A percentile compares a stretch with the other conserved stretches of the same genome.
These are phyloP conservation scores for Rhea pennata DNA, from an alignment of 2,113 vertebrate species.

Conservation along the genomic window DNA sequence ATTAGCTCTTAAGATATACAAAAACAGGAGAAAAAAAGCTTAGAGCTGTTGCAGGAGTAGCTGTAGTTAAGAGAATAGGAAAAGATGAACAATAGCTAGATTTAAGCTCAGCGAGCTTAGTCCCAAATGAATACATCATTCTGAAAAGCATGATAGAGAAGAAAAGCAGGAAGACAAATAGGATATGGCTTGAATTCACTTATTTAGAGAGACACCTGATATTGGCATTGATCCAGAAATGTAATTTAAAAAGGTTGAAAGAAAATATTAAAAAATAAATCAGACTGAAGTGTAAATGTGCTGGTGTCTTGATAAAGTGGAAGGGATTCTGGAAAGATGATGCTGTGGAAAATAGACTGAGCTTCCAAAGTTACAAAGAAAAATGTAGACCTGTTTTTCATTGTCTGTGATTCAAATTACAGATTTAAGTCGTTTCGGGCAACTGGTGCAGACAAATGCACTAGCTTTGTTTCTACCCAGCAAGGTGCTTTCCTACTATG, in stretches of 20 bases:
- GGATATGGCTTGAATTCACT: background rate
- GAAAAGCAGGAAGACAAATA: background rate
- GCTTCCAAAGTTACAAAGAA: background rate
- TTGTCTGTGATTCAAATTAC: background rate
- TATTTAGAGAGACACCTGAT: background rate
- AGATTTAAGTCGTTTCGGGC: background rate
- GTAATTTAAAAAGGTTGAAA: background rate
- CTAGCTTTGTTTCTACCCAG: background rate
- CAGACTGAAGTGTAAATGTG: background rate
- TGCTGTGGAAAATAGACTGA: background rate
- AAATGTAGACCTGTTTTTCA: background rate
- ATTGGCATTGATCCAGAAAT: background rate
- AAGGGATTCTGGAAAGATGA: background rate
- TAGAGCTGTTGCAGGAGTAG: background rate
- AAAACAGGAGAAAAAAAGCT: background rate
- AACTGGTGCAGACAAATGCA: background rate
- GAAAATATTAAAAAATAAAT: slow-evolving; percentile 18
- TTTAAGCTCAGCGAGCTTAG: background rate
- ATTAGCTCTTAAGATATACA: background rate
- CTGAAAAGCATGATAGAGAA: background rate
- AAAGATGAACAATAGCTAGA: background rate
- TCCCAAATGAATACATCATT: background rate
- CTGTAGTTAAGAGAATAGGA: background rate
- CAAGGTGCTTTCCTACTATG: background rate
- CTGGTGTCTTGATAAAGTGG: background rate